Evolutionary conservation across 2,113 vertebrate species (phyloP), one percentile per base, ranked within the genome.

Genomic region (Tauraco erythrolophus): DNA sequence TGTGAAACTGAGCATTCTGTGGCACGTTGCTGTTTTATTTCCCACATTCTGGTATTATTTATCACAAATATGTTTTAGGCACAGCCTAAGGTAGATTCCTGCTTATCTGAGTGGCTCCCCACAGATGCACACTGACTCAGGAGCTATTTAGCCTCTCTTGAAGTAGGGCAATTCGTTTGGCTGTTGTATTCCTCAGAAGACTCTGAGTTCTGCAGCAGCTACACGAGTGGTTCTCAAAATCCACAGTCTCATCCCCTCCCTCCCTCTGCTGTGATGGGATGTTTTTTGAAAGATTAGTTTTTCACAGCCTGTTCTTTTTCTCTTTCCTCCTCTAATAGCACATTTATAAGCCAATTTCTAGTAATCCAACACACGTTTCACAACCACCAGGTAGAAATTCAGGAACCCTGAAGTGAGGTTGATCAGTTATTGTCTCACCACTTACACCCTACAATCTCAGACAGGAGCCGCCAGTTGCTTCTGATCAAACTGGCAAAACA

Each of bases 341-440:
- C 8, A n/a, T 56, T n/a, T 68, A 72, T 43, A 71, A 83, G 11
- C 28, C 35, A 65, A 57, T 21, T 69, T 66, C 35, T 43, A 11
- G 16, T 12, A 70, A 87, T 64, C 19, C 0, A 4, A 54, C 30
- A 28, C 6, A 3, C 8, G 25, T 43, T 84, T 87, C 27, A 41
- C 4, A 14, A 51, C 5, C 21, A 45, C 12, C 19, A 61, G 35
- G 14, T 17, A 84, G 61, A 86, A 85, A 86, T 43, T 53, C 28
- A 70, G n/a, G 30, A 94, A 54, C 6, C 6, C 14, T 19, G 2
- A 58, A 43, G 4, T 0, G 3, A 7, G 10, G 1, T 56, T 89
- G 35, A 46, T 19, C 2, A 1, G 1, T 70, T 72, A 21, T 24
- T 41, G 7, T 64, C 43, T 79, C 39, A 46, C 11, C 0, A 0